phyloP scores from a whole-genome alignment of 30 jellyfish, hydroid and myxozoan species.

The Phacellophora camtschatica region DNA sequence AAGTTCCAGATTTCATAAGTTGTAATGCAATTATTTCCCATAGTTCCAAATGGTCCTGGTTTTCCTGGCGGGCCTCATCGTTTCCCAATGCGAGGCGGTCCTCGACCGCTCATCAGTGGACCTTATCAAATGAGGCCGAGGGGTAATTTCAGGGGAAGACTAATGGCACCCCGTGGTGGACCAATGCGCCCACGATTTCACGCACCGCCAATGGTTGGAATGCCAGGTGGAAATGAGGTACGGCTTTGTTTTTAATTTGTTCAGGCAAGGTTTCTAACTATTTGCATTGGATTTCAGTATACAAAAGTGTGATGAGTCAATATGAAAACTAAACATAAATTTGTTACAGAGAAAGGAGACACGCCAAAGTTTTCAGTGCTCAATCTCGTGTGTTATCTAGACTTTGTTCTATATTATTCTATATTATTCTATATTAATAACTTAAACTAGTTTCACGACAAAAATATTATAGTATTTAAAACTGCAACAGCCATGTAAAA shows the following conservation, averaged over 20 bases:
- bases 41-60: slow-evolving; percentile 18
- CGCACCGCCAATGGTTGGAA: slow-evolving; percentile 43
- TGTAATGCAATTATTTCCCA: neutral
- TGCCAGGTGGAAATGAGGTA: slow-evolving; percentile 53
- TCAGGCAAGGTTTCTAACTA: too few species aligned
- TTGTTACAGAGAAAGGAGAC: too few species aligned
- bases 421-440: too few species aligned
- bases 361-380: too few species aligned
- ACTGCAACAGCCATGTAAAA: too few species aligned
- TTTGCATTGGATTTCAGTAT: neutral
- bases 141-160: slow-evolving; percentile 64
- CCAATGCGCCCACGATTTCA: slow-evolving; percentile 52
- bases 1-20: neutral
- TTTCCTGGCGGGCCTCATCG: slow-evolving; percentile 63
- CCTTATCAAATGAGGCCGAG: slow-evolving; percentile 32
- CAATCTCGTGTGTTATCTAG: too few species aligned
- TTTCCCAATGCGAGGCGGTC: slow-evolving; percentile 59
- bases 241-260: too few species aligned
- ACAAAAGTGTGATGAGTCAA: too few species aligned
- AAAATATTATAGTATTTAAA: too few species aligned
- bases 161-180: slow-evolving; percentile 66
- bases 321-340: too few species aligned
- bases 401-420: too few species aligned
- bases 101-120: slow-evolving; percentile 34
- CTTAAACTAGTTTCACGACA: too few species aligned